These are phyloP conservation scores for Eupelmus urozonus DNA, from an alignment of 2,888 invertebrate species.

Conservation along the genomic window DNA sequence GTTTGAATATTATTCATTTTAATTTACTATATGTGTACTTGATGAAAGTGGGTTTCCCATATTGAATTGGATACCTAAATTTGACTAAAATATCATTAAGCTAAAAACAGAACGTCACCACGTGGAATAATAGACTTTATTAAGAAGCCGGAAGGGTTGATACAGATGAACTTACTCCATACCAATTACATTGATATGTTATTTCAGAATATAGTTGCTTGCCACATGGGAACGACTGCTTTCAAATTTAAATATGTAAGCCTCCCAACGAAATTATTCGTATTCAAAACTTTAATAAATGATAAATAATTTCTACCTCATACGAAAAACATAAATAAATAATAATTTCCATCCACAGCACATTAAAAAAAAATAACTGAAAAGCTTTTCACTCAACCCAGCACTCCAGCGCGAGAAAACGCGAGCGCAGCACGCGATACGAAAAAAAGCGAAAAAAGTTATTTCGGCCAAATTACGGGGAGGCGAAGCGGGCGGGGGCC, in stretches of 20 bases:
- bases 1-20: too few relatives aligned
- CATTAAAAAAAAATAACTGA: neutral
- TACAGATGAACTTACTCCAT: neutral
- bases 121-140: neutral
- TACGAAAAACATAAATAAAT: too few relatives aligned
- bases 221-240: neutral
- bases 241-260: neutral
- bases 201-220: neutral
- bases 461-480: constrained; percentile 34
- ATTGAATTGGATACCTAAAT: neutral
- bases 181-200: neutral
- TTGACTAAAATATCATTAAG: neutral
- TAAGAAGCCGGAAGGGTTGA: neutral
- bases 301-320: neutral
- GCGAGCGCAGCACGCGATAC: neutral
- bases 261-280: neutral
- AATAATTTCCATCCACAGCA: too few relatives aligned
- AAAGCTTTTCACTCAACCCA: constrained; percentile 4
- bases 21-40: too few relatives aligned
- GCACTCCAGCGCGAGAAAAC: neutral
- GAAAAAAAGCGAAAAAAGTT: constrained; percentile 9
- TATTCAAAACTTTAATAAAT: neutral
- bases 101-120: neutral
- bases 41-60: neutral
- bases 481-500: constrained; percentile 33